Evolutionary conservation across 2,888 invertebrate genomes (phyloP).

Genomic region (Idaea aversata): DNA sequence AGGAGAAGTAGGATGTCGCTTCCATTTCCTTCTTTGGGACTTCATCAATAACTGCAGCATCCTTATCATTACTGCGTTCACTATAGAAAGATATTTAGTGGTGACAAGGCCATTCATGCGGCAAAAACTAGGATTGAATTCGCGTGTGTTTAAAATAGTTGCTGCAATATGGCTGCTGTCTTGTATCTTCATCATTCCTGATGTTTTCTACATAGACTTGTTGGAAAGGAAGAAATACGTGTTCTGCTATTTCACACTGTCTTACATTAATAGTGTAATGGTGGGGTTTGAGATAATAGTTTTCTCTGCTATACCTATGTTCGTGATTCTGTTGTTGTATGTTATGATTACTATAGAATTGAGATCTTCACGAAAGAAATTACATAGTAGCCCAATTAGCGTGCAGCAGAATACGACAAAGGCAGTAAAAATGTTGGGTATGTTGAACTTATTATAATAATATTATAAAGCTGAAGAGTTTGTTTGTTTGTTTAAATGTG

Average conservation of each 20-base stretch:
- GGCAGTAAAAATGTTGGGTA: slow-evolving; percentile 90
- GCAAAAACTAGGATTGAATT: slow-evolving; percentile 88
- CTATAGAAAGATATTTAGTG: slow-evolving; percentile 91
- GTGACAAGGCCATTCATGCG: slow-evolving; percentile 90
- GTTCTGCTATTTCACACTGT: slow-evolving; percentile 59
- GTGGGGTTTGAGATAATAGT: slow-evolving; percentile 84
- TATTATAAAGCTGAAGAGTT: no score
- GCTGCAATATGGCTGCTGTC: slow-evolving; percentile 87
- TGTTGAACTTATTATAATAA: slow-evolving; percentile 46
- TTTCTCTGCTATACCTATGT: slow-evolving; percentile 91
- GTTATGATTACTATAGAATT: slow-evolving; percentile 86
- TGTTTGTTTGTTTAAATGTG: no score
- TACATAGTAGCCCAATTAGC: slow-evolving; percentile 71
- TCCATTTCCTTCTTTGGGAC: slow-evolving; percentile 88
- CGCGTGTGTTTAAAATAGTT: slow-evolving; percentile 87
- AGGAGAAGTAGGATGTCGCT: slow-evolving; percentile 87
- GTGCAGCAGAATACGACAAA: slow-evolving; percentile 70
- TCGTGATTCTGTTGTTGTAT: slow-evolving; percentile 89
- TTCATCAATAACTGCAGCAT: slow-evolving; percentile 91
- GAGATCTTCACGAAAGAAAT: slow-evolving; percentile 78
- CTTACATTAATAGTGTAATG: slow-evolving; percentile 55
- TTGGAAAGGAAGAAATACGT: slow-evolving; percentile 57
- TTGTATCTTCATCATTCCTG: slow-evolving; percentile 85
- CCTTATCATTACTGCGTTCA: slow-evolving; percentile 91
- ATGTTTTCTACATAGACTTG: slow-evolving; percentile 65